Conservation (phyloP, 2,888 invertebrate genomes). For the Pyrrhosoma nymphula region DNA sequence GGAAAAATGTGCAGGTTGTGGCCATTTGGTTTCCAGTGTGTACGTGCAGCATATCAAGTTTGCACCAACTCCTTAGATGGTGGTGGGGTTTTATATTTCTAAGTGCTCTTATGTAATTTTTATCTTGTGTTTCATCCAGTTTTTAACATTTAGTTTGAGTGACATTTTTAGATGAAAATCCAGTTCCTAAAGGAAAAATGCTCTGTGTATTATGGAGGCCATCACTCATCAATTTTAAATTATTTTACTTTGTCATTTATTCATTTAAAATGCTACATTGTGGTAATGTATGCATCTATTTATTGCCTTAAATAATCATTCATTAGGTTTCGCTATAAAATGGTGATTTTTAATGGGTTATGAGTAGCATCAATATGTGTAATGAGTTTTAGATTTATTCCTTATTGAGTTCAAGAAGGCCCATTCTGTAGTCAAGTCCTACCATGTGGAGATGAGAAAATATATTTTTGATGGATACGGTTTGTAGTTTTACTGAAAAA, state of each 20-base stretch:
- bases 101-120: background rate
- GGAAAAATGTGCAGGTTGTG: slow-evolving; percentile 30
- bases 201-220: slow-evolving; percentile 24
- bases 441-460: slow-evolving; percentile 17
- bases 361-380: slow-evolving; percentile 37
- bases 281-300: slow-evolving; percentile 47
- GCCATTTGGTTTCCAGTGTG: background rate
- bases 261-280: slow-evolving; percentile 46
- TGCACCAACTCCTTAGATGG: slow-evolving; percentile 37
- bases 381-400: slow-evolving; percentile 29
- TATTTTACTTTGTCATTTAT: slow-evolving; percentile 27
- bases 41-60: slow-evolving; percentile 38
- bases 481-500: background rate
- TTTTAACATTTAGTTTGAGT: slow-evolving; percentile 20
- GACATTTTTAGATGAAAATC: background rate
- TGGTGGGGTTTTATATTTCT: slow-evolving; percentile 41
- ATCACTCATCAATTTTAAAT: slow-evolving; percentile 59
- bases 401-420: background rate
- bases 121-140: background rate
- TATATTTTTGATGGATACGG: slow-evolving; percentile 60
- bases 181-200: slow-evolving; percentile 45
- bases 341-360: slow-evolving; percentile 41
- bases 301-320: background rate
- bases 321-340: slow-evolving; percentile 25
- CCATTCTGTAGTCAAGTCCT: background rate